Evolutionary conservation across 2,113 vertebrate genomes (phyloP).

Genomic region (Myodes glareolus): DNA sequence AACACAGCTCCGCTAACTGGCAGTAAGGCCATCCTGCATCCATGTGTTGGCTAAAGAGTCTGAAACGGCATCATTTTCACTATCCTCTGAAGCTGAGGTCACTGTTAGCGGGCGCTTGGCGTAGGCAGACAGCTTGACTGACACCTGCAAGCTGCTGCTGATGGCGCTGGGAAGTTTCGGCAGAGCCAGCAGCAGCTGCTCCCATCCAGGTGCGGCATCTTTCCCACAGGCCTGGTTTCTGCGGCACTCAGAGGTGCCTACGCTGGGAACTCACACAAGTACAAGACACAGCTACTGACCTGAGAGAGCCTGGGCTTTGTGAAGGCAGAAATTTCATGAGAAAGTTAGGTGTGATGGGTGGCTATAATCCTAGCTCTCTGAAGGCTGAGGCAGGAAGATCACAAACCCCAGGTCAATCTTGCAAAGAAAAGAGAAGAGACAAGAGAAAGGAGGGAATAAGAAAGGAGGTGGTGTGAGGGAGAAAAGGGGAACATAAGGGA

Average conservation of each 20-base stretch:
- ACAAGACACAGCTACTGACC: background rate
- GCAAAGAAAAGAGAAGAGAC: background rate
- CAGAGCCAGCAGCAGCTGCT: background rate
- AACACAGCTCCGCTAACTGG: conserved; percentile 1
- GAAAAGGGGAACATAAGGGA: too few relatives aligned
- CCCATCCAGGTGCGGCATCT: background rate
- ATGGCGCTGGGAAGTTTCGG: background rate
- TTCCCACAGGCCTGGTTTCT: background rate
- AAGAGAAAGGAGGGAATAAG: too few relatives aligned
- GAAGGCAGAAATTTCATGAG: conserved; percentile 2
- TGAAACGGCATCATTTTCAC: background rate
- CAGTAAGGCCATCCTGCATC: background rate
- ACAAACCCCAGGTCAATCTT: background rate
- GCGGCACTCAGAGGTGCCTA: background rate
- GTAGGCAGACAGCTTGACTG: background rate
- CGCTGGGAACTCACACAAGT: background rate
- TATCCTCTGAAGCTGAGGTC: background rate
- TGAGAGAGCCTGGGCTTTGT: background rate
- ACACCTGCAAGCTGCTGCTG: background rate
- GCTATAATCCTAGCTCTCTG: background rate
- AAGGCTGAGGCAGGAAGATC: background rate
- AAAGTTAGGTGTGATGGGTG: background rate
- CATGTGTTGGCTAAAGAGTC: background rate
- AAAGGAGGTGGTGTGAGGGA: background rate
- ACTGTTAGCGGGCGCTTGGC: background rate